Evolutionary conservation across 2,113 vertebrate genomes (phyloP).

Genomic region (Neogobius melanostomus): DNA sequence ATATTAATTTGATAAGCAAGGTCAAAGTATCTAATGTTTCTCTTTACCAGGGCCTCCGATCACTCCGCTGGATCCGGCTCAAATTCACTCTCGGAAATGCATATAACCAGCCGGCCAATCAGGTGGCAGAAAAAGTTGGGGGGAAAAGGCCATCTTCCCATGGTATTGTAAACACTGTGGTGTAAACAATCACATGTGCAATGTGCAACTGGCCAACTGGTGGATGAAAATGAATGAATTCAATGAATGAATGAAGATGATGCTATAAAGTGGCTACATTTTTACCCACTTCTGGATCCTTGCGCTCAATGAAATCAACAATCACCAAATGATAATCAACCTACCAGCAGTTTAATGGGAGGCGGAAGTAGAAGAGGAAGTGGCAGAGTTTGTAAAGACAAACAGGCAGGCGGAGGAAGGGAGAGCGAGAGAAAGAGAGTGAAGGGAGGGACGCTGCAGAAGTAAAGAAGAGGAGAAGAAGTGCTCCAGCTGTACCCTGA

Average conservation of each 20-base stretch:
- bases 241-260: too few species aligned
- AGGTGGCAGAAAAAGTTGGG: slow-evolving; percentile 12
- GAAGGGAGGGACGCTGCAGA: slow-evolving; percentile 20
- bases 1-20: not conserved
- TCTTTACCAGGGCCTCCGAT: slow-evolving; percentile 13
- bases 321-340: not conserved
- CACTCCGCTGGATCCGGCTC: slow-evolving; percentile 24
- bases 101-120: slow-evolving; percentile 27
- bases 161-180: slow-evolving; percentile 33
- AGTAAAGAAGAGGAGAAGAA: slow-evolving; percentile 23
- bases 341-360: not conserved
- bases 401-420: not conserved
- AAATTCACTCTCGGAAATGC: slow-evolving; percentile 14
- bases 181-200: slow-evolving; percentile 47
- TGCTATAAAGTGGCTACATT: too few species aligned
- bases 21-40: slow-evolving; percentile 10
- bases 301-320: not conserved
- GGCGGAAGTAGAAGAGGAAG: slow-evolving; percentile 41
- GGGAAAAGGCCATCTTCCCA: slow-evolving; percentile 27
- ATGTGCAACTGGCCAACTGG: too few species aligned
- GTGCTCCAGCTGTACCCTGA: slow-evolving; percentile 72
- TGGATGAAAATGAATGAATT: too few species aligned
- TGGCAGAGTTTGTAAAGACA: slow-evolving; percentile 13
- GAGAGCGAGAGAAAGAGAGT: not conserved
- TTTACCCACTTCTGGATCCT: too few species aligned